Evolutionary conservation across 2,113 vertebrate species (phyloP).

Genomic region (Gobio gobio): DNA sequence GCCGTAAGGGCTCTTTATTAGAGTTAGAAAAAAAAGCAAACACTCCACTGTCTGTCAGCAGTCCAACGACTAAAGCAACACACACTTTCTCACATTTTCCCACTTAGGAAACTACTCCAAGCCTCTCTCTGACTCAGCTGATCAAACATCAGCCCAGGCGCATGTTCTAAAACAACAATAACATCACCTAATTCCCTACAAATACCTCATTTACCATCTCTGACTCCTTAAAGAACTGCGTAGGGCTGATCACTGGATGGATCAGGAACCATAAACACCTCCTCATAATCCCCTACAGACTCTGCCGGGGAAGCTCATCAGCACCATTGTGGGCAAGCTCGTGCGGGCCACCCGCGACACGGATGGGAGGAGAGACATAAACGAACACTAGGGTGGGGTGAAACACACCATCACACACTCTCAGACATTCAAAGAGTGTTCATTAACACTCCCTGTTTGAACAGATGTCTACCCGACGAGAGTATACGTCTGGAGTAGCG

Average conservation of each 20-base stretch:
- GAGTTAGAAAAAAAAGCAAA: conserved; percentile 52
- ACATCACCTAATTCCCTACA: conserved; percentile 35
- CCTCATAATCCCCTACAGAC: conserved; percentile 44
- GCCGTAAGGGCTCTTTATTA: conserved; percentile 33
- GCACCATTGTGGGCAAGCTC: conserved; percentile 58
- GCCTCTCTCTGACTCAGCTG: conserved; percentile 41
- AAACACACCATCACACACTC: conserved; percentile 48
- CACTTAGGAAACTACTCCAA: conserved; percentile 39
- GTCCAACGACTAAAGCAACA: conserved; percentile 38
- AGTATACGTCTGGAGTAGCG: conserved; percentile 47
- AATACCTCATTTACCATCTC: conserved; percentile 43
- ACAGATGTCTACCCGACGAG: conserved; percentile 72
- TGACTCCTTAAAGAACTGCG: conserved; percentile 33
- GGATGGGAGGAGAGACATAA: conserved; percentile 56
- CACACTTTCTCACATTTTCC: conserved; percentile 44
- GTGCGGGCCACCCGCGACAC: conserved; percentile 52
- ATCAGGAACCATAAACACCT: conserved; percentile 41
- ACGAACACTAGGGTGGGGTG: conserved; percentile 50
- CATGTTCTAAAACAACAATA: conserved; percentile 35
- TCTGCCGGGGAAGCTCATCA: conserved; percentile 45
- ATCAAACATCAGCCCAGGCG: conserved; percentile 43
- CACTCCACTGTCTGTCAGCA: conserved; percentile 56
- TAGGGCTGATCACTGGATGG: conserved; percentile 14
- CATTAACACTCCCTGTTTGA: conserved; percentile 75
- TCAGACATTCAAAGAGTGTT: conserved; percentile 63